phyloP scores from a whole-genome alignment of 64 coral and sea anemone species.

The Porites australiensis region DNA sequence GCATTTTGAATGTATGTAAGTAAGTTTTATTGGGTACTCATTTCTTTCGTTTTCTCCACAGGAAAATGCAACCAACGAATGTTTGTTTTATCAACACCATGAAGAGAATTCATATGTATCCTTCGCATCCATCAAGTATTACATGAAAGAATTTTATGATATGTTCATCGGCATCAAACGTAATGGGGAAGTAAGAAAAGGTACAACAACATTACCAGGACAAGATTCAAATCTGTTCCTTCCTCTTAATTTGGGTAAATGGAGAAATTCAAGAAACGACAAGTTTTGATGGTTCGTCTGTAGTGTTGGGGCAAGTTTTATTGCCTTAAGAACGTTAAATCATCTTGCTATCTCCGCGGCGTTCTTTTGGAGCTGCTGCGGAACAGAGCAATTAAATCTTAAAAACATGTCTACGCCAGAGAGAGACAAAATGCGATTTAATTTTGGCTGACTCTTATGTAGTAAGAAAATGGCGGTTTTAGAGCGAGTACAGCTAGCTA shows the following conservation, averaged over 20 bases:
- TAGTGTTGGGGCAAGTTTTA: too few relatives aligned
- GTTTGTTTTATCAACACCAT: constrained; percentile 86
- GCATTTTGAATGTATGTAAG: too few relatives aligned
- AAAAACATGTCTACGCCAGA: too few relatives aligned
- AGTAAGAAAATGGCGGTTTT: too few relatives aligned
- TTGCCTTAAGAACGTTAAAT: too few relatives aligned
- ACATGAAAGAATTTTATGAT: constrained; percentile 68
- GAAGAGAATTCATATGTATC: constrained; percentile 90
- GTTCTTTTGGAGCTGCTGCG: too few relatives aligned
- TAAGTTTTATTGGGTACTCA: too few relatives aligned
- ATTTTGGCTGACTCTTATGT: too few relatives aligned
- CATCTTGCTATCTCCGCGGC: too few relatives aligned
- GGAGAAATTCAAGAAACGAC: neutral
- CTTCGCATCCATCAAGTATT: constrained; percentile 69
- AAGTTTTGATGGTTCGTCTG: neutral
- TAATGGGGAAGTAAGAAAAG: constrained; percentile 69
- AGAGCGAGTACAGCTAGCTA: too few relatives aligned
- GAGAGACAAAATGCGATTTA: too few relatives aligned
- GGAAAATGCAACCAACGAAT: constrained; percentile 41
- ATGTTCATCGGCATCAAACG: constrained; percentile 88
- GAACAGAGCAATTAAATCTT: too few relatives aligned
- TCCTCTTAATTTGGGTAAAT: neutral
- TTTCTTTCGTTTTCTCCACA: neutral
- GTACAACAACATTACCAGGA: constrained; percentile 58
- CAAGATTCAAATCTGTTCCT: constrained; percentile 68